Conservation (phyloP, 2,113 vertebrate species). For the Podocnemis expansa region DNA sequence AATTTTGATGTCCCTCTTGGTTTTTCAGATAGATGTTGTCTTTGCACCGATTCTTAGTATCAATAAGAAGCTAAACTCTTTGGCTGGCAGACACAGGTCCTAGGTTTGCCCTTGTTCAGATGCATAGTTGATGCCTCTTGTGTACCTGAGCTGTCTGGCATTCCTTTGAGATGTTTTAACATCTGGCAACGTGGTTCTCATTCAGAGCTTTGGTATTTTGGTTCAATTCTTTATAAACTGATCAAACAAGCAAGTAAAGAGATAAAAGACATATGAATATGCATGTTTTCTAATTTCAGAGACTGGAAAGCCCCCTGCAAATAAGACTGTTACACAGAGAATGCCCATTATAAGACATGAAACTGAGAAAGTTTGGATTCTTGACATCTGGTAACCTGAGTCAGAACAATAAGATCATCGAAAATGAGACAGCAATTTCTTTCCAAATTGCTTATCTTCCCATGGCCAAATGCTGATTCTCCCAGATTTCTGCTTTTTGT, state of each 20-base stretch:
- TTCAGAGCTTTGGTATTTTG: not conserved
- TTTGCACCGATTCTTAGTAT: not conserved
- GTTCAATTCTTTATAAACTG: rapidly evolving
- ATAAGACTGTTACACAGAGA: rapidly evolving
- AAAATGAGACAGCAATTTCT: not conserved
- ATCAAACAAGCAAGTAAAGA: conserved; percentile 7
- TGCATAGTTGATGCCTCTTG: not conserved
- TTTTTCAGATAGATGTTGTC: not conserved
- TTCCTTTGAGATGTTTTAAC: not conserved
- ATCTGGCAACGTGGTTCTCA: rapidly evolving
- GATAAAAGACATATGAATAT: not conserved
- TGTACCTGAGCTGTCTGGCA: not conserved
- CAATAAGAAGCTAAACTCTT: not conserved
- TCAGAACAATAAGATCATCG: not conserved
- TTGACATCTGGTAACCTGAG: not conserved
- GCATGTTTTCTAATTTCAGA: not conserved
- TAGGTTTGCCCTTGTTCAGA: not conserved
- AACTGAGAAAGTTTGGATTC: rapidly evolving
- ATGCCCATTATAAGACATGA: not conserved
- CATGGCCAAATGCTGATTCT: not conserved
- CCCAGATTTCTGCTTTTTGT: not conserved
- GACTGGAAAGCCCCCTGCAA: conserved; percentile 1
- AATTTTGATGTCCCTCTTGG: not conserved
- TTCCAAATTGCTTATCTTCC: not conserved
- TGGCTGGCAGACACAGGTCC: not conserved